These are phyloP conservation scores for Plectus sambesii DNA, from an alignment of 1,140 invertebrate genomes.

Conservation along the genomic window DNA sequence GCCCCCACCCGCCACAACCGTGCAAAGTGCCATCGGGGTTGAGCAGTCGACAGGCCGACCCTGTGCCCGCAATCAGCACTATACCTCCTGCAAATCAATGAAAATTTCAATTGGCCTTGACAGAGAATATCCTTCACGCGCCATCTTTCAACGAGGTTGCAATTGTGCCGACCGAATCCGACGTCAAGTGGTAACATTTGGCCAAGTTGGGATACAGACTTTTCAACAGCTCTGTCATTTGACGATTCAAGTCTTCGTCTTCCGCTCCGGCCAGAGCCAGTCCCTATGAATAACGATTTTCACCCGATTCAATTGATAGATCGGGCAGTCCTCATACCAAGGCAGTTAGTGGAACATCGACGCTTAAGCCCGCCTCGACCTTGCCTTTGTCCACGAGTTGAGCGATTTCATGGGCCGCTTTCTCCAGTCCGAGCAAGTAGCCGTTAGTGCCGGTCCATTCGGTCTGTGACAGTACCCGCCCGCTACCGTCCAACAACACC, in stretches of 20 bases:
- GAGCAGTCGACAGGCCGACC: slow-evolving; percentile 53
- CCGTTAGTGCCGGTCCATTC: too few species aligned
- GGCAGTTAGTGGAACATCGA: too few species aligned
- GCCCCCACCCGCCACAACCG: slow-evolving; percentile 87
- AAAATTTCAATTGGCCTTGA: slow-evolving; percentile 3
- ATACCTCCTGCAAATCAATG: slow-evolving; percentile 58
- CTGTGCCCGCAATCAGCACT: slow-evolving; percentile 75
- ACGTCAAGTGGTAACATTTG: slow-evolving; percentile 58
- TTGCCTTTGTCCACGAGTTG: too few species aligned
- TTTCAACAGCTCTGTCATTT: slow-evolving; percentile 56
- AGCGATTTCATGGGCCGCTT: too few species aligned
- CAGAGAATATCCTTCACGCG: too few species aligned
- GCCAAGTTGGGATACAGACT: slow-evolving; percentile 57
- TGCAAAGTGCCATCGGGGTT: slow-evolving; percentile 66
- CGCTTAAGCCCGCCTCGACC: too few species aligned
- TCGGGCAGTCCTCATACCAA: too few species aligned
- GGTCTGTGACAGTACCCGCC: too few species aligned
- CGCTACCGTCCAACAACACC: slow-evolving; percentile 45
- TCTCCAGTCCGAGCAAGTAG: too few species aligned
- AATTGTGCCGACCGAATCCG: slow-evolving; percentile 73
- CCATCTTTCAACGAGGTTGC: slow-evolving; percentile 58
- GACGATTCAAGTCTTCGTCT: slow-evolving; percentile 62
- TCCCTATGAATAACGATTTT: slow-evolving; percentile 62
- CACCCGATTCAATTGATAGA: too few species aligned
- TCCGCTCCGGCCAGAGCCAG: slow-evolving; percentile 77